Evolutionary conservation across 2,888 invertebrate genomes (phyloP).

Genomic region (Lottia scabra): DNA sequence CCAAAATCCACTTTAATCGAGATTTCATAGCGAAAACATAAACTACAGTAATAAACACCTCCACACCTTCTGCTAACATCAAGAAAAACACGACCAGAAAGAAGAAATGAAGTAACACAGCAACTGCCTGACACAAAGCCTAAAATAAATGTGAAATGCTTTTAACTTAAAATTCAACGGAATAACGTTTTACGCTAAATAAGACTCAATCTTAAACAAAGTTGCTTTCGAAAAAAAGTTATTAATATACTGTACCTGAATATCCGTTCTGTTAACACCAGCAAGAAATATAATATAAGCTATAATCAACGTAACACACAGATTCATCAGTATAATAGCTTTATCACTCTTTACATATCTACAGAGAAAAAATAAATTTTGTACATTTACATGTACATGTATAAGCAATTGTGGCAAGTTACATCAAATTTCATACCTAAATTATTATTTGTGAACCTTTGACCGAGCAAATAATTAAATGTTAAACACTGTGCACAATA

Average conservation of each 20-base stretch:
- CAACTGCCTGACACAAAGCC: slow-evolving; percentile 55
- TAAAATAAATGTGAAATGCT: no score
- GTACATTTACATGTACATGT: no score
- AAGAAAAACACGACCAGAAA: slow-evolving; percentile 61
- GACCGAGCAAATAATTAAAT: no score
- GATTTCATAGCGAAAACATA: slow-evolving; percentile 57
- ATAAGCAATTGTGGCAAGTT: no score
- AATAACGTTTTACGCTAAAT: no score
- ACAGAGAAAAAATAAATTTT: no score
- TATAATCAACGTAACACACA: slow-evolving; percentile 57
- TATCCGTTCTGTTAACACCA: slow-evolving; percentile 47
- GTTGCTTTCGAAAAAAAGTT: no score
- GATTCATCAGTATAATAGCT: slow-evolving; percentile 52
- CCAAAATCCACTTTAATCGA: slow-evolving; percentile 39
- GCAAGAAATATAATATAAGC: slow-evolving; percentile 54
- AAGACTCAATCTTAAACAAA: no score
- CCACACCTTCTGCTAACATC: slow-evolving; percentile 63
- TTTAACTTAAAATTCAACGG: no score
- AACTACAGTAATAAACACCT: slow-evolving; percentile 59
- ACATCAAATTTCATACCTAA: no score
- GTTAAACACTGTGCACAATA: no score
- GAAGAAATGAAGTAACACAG: slow-evolving; percentile 60
- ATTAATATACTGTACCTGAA: slow-evolving; percentile 36
- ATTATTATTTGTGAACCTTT: no score
- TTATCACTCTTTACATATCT: slow-evolving; percentile 58